Evolutionary conservation across 1,140 invertebrate genomes (phyloP).

Genomic region (Drosophila ercepeae): DNA sequence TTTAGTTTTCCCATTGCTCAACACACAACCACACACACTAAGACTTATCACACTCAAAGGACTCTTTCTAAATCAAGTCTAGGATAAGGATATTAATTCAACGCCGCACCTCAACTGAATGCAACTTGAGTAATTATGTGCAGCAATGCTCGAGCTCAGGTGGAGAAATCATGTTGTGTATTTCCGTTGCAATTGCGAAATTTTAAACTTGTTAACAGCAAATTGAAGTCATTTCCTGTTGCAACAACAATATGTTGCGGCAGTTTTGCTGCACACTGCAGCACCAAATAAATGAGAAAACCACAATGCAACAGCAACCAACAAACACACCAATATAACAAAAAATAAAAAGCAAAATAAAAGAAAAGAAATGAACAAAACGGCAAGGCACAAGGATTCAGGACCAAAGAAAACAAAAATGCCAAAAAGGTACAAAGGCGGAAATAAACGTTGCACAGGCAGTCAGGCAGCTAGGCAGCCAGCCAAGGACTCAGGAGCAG

Average conservation of each 20-base stretch:
- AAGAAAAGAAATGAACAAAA: slow-evolving; percentile 24
- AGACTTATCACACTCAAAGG: not conserved
- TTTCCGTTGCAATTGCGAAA: slow-evolving; percentile 80
- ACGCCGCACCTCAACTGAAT: slow-evolving; percentile 22
- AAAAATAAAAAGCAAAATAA: slow-evolving; percentile 12
- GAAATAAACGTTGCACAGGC: slow-evolving; percentile 75
- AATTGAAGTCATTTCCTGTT: slow-evolving; percentile 81
- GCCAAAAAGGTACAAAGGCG: slow-evolving; percentile 81
- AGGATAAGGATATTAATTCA: slow-evolving; percentile 28
- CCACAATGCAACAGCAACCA: slow-evolving; percentile 64
- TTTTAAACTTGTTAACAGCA: slow-evolving; percentile 82
- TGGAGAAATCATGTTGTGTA: slow-evolving; percentile 76
- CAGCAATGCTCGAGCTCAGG: slow-evolving; percentile 66
- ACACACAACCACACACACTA: not conserved
- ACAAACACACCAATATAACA: slow-evolving; percentile 28
- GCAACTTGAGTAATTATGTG: slow-evolving; percentile 71
- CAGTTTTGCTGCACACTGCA: slow-evolving; percentile 33
- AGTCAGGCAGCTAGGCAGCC: slow-evolving; percentile 39
- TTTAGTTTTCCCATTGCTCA: slow-evolving; percentile 9
- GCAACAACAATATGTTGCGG: slow-evolving; percentile 64
- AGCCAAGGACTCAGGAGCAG: slow-evolving; percentile 21
- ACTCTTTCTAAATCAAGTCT: not conserved
- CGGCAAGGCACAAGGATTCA: slow-evolving; percentile 40
- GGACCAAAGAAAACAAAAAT: slow-evolving; percentile 64
- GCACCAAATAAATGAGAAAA: slow-evolving; percentile 77